phyloP scores from a whole-genome alignment of 2,888 invertebrate species.

The Temnothorax rugatulus region DNA sequence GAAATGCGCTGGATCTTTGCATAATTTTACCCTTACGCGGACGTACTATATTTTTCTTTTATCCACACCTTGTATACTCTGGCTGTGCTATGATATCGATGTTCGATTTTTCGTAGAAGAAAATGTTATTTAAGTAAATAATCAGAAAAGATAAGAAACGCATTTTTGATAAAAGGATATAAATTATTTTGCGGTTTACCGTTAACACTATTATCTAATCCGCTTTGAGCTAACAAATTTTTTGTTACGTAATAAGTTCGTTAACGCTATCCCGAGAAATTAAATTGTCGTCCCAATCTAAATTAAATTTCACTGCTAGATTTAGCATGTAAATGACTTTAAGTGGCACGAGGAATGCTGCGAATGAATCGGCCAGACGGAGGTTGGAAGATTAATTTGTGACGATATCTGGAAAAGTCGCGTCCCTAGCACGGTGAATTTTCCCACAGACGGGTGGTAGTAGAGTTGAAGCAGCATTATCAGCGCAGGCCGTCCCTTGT shows the following conservation, averaged over 20 bases:
- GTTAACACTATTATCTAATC: not conserved
- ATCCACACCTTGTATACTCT: not conserved
- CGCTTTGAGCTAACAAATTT: not conserved
- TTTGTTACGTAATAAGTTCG: not conserved
- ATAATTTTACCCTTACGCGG: conserved; percentile 80
- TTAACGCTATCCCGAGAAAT: not conserved
- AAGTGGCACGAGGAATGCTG: conserved; percentile 35
- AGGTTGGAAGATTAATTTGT: conserved; percentile 73
- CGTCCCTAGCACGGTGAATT: conserved; percentile 46
- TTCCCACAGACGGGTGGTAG: conserved; percentile 40
- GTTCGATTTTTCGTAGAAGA: not conserved
- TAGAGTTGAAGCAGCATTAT: conserved; percentile 82
- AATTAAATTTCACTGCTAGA: conserved; percentile 14
- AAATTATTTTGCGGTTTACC: not conserved
- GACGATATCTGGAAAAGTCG: conserved; percentile 72
- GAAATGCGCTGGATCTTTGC: conserved; percentile 81
- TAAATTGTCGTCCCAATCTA: not conserved
- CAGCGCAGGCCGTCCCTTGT: conserved; percentile 85
- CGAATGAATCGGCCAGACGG: conserved; percentile 38
- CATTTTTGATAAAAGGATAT: not conserved
- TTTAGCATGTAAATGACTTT: conserved; percentile 43
- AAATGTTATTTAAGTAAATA: not conserved
- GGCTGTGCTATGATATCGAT: not conserved
- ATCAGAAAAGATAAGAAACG: not conserved
- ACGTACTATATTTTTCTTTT: conserved; percentile 47